Base-by-base conservation (phyloP, 1,140 invertebrate genomes). In the Rhopalosiphum maidis region DNA sequence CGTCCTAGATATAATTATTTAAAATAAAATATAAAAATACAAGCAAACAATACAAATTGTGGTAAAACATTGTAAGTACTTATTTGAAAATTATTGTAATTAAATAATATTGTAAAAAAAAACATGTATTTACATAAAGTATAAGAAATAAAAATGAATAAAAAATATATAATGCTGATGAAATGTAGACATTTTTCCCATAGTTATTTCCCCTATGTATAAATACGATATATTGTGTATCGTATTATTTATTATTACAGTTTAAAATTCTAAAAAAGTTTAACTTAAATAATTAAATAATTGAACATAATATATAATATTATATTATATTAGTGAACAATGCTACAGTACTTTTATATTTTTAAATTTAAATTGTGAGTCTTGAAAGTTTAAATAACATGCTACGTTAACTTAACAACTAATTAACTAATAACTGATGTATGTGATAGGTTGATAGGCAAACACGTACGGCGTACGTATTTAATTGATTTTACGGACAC, bases 1-100 rank as follows among this genome's bases (percentile, higher is more conserved):
- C 97, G 95, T 93, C 97, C 97, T 97, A 94, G 94, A 94, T 82
- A 30, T 9, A 41, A 15, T 25, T 8, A 30, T 25, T 30, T 85
- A 1, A 85, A 85, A 85, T 85, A 85, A 85, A 77, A 37, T 21
- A 23, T 83, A 0, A 37, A 37, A 37, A 37, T 82, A 82, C 6
- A 25, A 82, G 37, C 35, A 23, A 82, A 37, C 22, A 82, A 82
- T 37, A 23, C 22, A 7, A 60, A 11, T 60, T 60, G 9, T 0
- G 25, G 9, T 30, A 11, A 30, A 30, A 4, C 55, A 60, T 25
- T 30, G 55, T 60, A 48, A 18, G 55, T 60, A 30, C 9, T 60
- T 60, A 60, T 30, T 60, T 60, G 3, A 30, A 60, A 60, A 60
- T 60, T 1, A 60, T 6, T 60, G 55, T 60, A 30, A 60, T 30